These are phyloP conservation scores for Brachionus sp. DNA, from an alignment of 1,140 invertebrate genomes.

Conservation along the genomic window DNA sequence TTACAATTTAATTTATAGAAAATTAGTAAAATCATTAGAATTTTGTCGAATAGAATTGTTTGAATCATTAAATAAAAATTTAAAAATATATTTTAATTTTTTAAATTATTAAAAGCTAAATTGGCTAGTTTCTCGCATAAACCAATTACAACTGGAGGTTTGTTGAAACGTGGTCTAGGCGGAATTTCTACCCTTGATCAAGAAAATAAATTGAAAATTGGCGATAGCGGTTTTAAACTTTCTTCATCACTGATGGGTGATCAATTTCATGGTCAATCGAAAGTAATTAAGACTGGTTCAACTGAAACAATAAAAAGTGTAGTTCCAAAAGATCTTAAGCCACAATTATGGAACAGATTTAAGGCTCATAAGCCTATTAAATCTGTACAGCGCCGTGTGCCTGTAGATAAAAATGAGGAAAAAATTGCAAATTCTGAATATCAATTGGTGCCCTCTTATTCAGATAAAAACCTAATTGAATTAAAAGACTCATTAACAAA, in stretches of 20 bases:
- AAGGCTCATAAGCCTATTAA: not conserved
- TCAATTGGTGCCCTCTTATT: not conserved
- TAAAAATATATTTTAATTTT: not conserved
- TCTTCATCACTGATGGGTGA: not conserved
- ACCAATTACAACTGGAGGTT: not conserved
- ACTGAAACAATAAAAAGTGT: not conserved
- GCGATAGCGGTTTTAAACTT: not conserved
- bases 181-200: not conserved
- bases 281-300: not conserved
- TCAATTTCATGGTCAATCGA: slow-evolving; percentile 17
- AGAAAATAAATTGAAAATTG: slow-evolving; percentile 1
- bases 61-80: too few species aligned
- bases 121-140: slow-evolving; percentile 9
- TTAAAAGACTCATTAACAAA: not conserved
- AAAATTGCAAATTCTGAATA: not conserved
- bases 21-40: too few species aligned
- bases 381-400: not conserved
- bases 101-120: not conserved
- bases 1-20: too few species aligned
- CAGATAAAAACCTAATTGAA: not conserved
- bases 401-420: not conserved
- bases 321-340: not conserved
- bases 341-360: slow-evolving; percentile 15
- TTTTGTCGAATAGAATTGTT: too few species aligned
- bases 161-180: slow-evolving; percentile 35